A percentile compares a stretch with the other conserved stretches of the same genome.
These are phyloP conservation scores for Theropithecus gelada DNA, from an alignment of 2,113 vertebrate genomes.

Conservation along the genomic window DNA sequence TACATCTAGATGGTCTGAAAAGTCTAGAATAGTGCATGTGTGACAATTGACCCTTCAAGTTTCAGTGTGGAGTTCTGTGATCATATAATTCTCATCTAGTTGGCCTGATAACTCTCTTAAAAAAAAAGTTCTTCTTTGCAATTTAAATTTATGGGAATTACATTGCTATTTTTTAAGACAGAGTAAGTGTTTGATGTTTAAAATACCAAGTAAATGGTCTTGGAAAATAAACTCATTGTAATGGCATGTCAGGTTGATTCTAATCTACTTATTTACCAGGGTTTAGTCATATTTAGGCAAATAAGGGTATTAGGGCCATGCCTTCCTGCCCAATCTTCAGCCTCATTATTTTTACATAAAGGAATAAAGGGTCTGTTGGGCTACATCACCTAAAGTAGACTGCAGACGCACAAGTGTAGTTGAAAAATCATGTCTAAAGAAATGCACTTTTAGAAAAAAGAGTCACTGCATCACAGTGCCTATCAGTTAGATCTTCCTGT, in stretches of 20 bases:
- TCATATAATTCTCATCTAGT: background rate
- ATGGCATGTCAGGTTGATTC: background rate
- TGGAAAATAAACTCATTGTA: background rate
- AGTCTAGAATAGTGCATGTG: background rate
- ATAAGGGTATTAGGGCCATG: background rate
- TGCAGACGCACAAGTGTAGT: background rate
- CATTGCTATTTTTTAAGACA: background rate
- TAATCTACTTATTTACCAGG: background rate
- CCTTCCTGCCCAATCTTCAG: background rate
- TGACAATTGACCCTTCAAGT: background rate
- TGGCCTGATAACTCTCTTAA: background rate
- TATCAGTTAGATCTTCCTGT: background rate
- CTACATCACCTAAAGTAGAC: background rate
- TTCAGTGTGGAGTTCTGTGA: background rate
- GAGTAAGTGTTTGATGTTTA: background rate
- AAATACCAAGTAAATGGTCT: background rate
- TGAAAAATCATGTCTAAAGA: background rate
- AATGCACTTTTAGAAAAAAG: background rate
- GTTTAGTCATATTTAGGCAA: background rate
- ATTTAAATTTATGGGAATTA: background rate
- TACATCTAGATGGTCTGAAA: background rate
- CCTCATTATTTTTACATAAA: background rate
- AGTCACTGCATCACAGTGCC: background rate
- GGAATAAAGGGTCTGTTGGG: background rate
- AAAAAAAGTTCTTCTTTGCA: background rate